These are phyloP conservation scores for Alethe castanea DNA, from an alignment of 2,113 vertebrate species.

Conservation along the genomic window DNA sequence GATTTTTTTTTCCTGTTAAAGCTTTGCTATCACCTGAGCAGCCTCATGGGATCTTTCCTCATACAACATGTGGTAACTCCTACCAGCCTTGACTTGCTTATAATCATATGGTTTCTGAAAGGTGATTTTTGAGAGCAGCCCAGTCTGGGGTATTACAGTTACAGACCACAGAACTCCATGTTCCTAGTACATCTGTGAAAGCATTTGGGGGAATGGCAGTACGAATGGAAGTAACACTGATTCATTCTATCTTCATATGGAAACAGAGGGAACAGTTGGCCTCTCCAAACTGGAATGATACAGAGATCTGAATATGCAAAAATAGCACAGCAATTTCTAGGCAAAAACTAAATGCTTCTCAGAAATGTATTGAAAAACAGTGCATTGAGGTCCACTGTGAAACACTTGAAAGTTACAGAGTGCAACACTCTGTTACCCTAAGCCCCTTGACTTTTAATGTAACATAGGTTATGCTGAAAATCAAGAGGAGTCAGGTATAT, in stretches of 20 bases:
- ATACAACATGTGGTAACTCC: background rate
- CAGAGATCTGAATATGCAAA: slow-evolving; percentile 30
- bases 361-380: background rate
- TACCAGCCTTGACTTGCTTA: background rate
- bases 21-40: background rate
- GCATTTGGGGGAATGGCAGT: slow-evolving; percentile 28
- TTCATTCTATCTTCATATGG: slow-evolving; percentile 49
- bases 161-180: slow-evolving; percentile 33
- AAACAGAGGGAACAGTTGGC: slow-evolving; percentile 60
- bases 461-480: background rate
- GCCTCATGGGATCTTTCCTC: background rate
- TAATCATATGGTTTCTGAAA: background rate
- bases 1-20: background rate
- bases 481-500: background rate
- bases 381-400: background rate
- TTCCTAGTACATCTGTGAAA: slow-evolving; percentile 58
- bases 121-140: background rate
- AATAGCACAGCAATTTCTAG: slow-evolving; percentile 39
- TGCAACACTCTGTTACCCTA: background rate
- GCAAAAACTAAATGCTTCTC: background rate
- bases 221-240: slow-evolving; percentile 38
- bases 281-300: slow-evolving; percentile 29
- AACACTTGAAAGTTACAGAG: background rate
- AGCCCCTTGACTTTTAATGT: background rate
- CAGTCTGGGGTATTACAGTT: background rate